Percentiles rank a stretch among this genome's conserved stretches.
These are phyloP conservation scores for Steatornis caripensis DNA, from an alignment of 2,113 vertebrate genomes.

Conservation along the genomic window DNA sequence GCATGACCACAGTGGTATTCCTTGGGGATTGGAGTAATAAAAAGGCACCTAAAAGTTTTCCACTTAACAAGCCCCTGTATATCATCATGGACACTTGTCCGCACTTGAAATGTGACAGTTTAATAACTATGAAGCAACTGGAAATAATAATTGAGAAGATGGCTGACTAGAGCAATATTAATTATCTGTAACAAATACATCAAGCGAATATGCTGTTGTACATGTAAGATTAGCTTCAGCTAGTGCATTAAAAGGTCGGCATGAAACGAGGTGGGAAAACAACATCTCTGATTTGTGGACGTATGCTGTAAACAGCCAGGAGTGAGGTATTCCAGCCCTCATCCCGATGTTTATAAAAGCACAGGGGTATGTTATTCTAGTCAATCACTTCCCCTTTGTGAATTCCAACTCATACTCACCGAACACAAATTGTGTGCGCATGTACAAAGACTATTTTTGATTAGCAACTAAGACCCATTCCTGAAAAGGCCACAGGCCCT, in stretches of 20 bases:
- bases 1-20: background rate
- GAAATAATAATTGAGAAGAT: background rate
- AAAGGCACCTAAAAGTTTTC: background rate
- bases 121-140: background rate
- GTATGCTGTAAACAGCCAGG: background rate
- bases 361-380: background rate
- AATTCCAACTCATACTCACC: background rate
- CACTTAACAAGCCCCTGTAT: background rate
- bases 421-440: background rate
- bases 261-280: background rate
- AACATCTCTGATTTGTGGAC: background rate
- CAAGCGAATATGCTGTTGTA: background rate
- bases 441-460: background rate
- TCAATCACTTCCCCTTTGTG: background rate
- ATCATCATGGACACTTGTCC: background rate
- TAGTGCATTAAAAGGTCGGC: background rate
- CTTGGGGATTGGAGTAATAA: background rate
- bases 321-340: background rate
- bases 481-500: background rate
- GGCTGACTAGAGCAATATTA: background rate
- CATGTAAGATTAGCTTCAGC: background rate
- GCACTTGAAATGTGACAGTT: background rate
- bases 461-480: background rate
- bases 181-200: conserved; percentile 1
- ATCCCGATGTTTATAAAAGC: background rate